Percentiles rank a stretch among this genome's conserved stretches.
These are phyloP conservation scores for Lutraria rhynchaena DNA, from an alignment of 1,140 invertebrate species.

Conservation along the genomic window DNA sequence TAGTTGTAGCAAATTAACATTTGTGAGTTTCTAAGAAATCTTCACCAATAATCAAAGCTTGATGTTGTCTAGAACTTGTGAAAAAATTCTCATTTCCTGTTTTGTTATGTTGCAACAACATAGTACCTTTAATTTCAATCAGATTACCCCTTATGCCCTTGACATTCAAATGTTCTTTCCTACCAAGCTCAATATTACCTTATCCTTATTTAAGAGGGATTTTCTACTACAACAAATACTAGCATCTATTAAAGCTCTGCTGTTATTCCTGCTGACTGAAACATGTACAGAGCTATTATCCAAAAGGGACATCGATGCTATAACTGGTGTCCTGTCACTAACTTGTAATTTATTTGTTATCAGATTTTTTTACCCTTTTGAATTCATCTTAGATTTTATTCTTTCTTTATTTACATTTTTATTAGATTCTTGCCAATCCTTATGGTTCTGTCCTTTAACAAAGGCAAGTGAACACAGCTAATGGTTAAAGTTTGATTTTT, in stretches of 20 bases:
- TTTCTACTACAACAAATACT: conserved; percentile 32
- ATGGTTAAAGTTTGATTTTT: too few relatives aligned
- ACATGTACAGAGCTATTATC: conserved; percentile 5
- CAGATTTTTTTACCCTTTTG: neutral
- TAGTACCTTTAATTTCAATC: too few relatives aligned
- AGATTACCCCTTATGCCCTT: too few relatives aligned
- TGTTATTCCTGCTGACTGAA: too few relatives aligned
- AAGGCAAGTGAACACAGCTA: neutral
- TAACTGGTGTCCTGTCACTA: conserved; percentile 2
- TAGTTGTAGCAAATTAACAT: conserved; percentile 18
- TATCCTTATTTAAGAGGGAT: conserved; percentile 30
- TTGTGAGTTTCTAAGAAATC: conserved; percentile 32
- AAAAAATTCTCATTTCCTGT: neutral
- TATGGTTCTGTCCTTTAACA: conserved; percentile 13
- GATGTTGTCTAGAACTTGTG: conserved; percentile 26
- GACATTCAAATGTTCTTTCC: too few relatives aligned
- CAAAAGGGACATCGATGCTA: neutral
- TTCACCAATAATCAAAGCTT: conserved; percentile 4
- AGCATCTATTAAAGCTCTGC: conserved; percentile 14
- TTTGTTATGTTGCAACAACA: neutral
- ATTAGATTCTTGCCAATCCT: neutral
- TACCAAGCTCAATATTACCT: neutral
- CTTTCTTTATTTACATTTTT: neutral
- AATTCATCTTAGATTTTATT: neutral
- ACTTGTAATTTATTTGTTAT: neutral